Conservation (phyloP, 2,888 invertebrate species). For the Timandra comae region DNA sequence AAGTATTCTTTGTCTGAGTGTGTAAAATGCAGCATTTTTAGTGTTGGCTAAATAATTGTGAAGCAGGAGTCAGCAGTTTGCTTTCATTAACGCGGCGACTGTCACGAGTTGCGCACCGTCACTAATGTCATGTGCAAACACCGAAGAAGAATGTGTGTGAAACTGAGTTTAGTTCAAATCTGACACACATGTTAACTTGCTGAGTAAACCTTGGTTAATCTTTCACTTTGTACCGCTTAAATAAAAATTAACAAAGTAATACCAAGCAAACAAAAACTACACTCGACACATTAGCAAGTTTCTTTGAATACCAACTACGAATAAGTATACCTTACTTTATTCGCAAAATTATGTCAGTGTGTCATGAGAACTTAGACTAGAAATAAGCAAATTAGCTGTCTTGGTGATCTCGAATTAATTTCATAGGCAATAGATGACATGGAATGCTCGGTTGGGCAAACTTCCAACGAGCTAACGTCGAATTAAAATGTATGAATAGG, state of each 20-base stretch:
- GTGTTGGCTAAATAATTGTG: too few relatives aligned
- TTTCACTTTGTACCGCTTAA: slow-evolving; percentile 66
- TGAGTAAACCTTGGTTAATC: slow-evolving; percentile 62
- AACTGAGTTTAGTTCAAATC: slow-evolving; percentile 60
- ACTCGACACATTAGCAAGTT: slow-evolving; percentile 43
- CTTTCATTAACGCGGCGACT: slow-evolving; percentile 25
- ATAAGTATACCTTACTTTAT: slow-evolving; percentile 17
- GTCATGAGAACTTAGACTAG: slow-evolving; percentile 35
- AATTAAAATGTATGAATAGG: slow-evolving; percentile 34
- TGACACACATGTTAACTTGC: slow-evolving; percentile 51
- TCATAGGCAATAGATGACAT: slow-evolving; percentile 14
- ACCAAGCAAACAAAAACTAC: slow-evolving; percentile 47
- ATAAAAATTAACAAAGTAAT: slow-evolving; percentile 63
- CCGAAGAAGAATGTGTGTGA: slow-evolving; percentile 53
- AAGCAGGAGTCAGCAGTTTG: slow-evolving; percentile 13
- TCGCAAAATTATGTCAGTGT: slow-evolving; percentile 33
- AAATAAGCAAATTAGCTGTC: slow-evolving; percentile 8
- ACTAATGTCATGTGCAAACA: slow-evolving; percentile 57
- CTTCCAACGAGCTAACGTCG: slow-evolving; percentile 17
- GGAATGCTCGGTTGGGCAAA: slow-evolving; percentile 21
- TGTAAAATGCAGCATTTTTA: slow-evolving; percentile 6
- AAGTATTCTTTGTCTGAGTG: slow-evolving; percentile 4
- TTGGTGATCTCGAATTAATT: slow-evolving; percentile 11
- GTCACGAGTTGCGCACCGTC: slow-evolving; percentile 50
- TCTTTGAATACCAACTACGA: slow-evolving; percentile 41